Evolutionary conservation across 2,888 invertebrate genomes (phyloP).

Genomic region (Cataglyphis livida): DNA sequence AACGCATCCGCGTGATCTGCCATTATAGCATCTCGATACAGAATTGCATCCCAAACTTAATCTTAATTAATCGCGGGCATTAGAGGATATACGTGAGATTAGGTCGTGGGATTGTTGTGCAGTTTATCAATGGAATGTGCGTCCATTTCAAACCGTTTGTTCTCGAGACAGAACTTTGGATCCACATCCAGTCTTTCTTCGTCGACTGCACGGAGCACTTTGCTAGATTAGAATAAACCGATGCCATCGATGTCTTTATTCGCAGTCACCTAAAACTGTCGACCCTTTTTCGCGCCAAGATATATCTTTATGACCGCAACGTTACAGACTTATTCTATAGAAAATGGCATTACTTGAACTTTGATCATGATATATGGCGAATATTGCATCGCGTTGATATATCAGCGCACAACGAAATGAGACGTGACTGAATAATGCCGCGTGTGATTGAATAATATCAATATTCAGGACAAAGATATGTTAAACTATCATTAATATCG

Average conservation of each 20-base stretch:
- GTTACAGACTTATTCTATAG: constrained; percentile 34
- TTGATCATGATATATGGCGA: constrained; percentile 40
- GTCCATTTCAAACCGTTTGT: constrained; percentile 41
- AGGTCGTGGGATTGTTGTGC: constrained; percentile 24
- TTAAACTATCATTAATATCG: neutral
- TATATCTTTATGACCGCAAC: constrained; percentile 56
- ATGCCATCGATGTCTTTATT: constrained; percentile 54
- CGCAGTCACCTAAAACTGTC: constrained; percentile 53
- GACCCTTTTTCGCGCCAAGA: constrained; percentile 41
- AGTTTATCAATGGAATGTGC: constrained; percentile 52
- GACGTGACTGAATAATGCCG: constrained; percentile 12
- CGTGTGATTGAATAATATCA: neutral
- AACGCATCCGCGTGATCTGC: constrained; percentile 16
- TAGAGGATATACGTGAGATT: constrained; percentile 33
- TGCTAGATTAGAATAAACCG: constrained; percentile 59
- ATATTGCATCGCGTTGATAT: constrained; percentile 13
- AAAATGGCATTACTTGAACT: constrained; percentile 50
- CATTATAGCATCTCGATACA: constrained; percentile 29
- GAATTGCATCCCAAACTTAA: constrained; percentile 47
- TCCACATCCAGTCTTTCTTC: constrained; percentile 13
- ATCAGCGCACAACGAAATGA: neutral
- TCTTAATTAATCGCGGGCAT: constrained; percentile 56
- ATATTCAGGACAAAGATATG: neutral
- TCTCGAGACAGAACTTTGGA: constrained; percentile 25
- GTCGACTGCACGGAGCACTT: constrained; percentile 39